Evolutionary conservation across 2,888 invertebrate species (phyloP), one percentile per base, ranked within the genome.

Genomic region (Alentia gelatinosa): DNA sequence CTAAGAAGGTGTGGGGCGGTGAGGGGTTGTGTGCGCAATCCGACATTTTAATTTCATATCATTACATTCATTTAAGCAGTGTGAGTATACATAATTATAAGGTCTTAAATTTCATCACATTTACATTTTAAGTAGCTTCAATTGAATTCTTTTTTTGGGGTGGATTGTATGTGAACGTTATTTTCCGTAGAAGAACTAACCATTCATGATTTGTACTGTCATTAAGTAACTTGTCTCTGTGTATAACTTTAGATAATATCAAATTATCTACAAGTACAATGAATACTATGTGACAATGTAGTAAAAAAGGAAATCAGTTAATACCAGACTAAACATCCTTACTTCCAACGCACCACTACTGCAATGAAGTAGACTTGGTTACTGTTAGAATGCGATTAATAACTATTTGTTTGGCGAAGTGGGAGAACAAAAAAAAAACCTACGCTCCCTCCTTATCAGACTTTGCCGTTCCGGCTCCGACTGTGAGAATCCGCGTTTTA

Each of bases 401-500:
- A 79, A 79, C 79, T 79, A 79, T 35, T 79, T 68, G 68, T 68
- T 19, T n/a, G n/a, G n/a, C n/a, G 56, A 19, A n/a, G 56, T 56
- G 47, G 47, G 47, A 42, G 47, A 42, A 15, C 9, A 42, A 42
- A 42, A 42, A n/a, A 56, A n/a, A n/a, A 56, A 3, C 56, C 56
- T n/a, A 56, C 79, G 12, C 15, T 5, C 35, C 12, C 37, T 79
- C 79, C 79, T 79, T 79, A 79, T 79, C 79, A 39, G 79, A 35
- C 79, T 7, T 79, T 79, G 79, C 79, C 79, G 79, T 79, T 79
- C 79, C 79, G n/a, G 79, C 15, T 79, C 79, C 79, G n/a, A 79
- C 79, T 79, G 79, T 79, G 79, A 79, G 79, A n/a, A 33, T 79
- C 79, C 79, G n/a, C 79, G 39, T 79, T 79, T 79, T 79, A 79